Conservation (phyloP, 2,113 vertebrate genomes). For the Sinocyclocheilus anophthalmus region DNA sequence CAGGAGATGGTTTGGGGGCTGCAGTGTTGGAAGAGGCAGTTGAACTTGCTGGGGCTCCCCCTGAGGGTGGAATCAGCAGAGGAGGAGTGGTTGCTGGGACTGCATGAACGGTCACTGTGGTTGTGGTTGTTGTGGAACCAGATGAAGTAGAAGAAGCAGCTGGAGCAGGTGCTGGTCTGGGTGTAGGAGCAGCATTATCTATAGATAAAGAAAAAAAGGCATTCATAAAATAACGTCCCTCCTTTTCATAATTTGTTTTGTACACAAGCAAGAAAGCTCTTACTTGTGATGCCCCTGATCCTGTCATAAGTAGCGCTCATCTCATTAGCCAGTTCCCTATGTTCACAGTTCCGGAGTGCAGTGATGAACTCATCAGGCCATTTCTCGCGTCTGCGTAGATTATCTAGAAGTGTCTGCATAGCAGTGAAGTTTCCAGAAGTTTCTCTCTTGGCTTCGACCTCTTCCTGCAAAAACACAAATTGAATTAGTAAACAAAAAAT, state of each 20-base stretch:
- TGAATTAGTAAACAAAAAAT: background rate
- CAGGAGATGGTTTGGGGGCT: conserved; percentile 7
- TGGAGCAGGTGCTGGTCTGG: conserved; percentile 38
- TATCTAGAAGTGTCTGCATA: conserved; percentile 70
- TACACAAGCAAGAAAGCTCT: conserved; percentile 26
- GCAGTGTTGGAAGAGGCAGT: conserved; percentile 16
- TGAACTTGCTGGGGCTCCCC: conserved; percentile 17
- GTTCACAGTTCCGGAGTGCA: conserved; percentile 64
- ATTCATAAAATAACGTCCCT: background rate
- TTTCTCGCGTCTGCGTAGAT: conserved; percentile 71
- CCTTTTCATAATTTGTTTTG: background rate
- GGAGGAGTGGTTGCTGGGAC: conserved; percentile 52
- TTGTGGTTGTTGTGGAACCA: conserved; percentile 38
- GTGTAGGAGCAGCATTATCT: conserved; percentile 40
- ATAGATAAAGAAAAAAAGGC: background rate
- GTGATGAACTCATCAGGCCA: conserved; percentile 74
- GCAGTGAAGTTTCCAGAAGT: conserved; percentile 56
- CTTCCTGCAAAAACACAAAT: conserved; percentile 64
- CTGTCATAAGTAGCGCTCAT: conserved; percentile 64
- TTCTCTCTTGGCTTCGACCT: conserved; percentile 71
- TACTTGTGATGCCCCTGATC: conserved; percentile 55
- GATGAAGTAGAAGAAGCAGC: conserved; percentile 36
- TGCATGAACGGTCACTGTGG: conserved; percentile 64
- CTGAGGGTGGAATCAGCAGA: conserved; percentile 47
- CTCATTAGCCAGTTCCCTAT: conserved; percentile 48